Evolutionary conservation across 2,797 vertebrate species (phyloP).

Genomic region (Sitta carolinensis): DNA sequence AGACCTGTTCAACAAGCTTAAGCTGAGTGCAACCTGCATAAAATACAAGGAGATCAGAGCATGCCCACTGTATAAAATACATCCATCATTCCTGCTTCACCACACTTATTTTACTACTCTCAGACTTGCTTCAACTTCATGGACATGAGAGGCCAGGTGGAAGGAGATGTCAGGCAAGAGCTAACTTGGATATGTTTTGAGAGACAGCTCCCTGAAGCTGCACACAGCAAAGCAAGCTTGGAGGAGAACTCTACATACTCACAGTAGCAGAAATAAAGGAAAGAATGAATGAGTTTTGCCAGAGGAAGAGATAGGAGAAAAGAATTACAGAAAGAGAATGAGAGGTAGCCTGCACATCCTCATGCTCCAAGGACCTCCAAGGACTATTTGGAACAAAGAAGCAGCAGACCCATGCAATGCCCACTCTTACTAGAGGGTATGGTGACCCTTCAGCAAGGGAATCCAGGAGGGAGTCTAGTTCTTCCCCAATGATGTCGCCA

Average conservation of each 20-base stretch:
- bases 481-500: slow-evolving; percentile 88
- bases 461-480: slow-evolving; percentile 91
- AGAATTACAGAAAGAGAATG: background rate
- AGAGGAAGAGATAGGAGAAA: background rate
- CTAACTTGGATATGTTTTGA: background rate
- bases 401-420: background rate
- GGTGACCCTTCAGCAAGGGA: slow-evolving; percentile 73
- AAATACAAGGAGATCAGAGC: background rate
- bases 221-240: background rate
- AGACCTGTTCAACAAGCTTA: background rate
- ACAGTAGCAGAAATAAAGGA: background rate
- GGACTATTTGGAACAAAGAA: background rate
- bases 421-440: slow-evolving; percentile 65
- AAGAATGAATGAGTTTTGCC: background rate
- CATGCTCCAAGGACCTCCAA: background rate
- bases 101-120: background rate
- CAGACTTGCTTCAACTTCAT: background rate
- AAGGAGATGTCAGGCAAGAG: background rate
- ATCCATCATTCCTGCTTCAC: background rate
- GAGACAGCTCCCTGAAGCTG: background rate
- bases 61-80: background rate
- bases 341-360: background rate
- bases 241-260: background rate
- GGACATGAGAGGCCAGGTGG: background rate
- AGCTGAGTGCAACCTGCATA: background rate